These are phyloP conservation scores for Ceratotherium simum DNA, from an alignment of 2,113 vertebrate species.

Conservation along the genomic window DNA sequence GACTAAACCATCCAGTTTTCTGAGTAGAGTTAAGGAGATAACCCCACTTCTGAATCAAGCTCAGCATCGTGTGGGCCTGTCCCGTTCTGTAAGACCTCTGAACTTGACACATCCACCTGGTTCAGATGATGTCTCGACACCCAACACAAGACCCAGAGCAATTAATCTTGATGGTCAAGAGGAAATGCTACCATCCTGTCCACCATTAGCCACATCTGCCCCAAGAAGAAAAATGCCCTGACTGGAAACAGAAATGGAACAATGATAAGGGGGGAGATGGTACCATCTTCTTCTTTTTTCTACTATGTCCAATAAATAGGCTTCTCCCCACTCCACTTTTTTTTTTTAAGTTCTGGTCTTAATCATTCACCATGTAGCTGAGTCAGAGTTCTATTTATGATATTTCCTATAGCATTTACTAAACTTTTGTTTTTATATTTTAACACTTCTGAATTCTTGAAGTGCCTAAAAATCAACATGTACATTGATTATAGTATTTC, in stretches of 20 bases:
- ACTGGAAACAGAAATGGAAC: not conserved
- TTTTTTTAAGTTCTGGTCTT: not conserved
- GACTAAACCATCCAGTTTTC: not conserved
- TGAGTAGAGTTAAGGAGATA: not conserved
- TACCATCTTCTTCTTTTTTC: not conserved
- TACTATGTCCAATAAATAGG: not conserved
- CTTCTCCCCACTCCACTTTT: not conserved
- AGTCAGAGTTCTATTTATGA: not conserved
- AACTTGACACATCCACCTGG: not conserved
- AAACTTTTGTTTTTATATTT: not conserved
- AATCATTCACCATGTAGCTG: not conserved
- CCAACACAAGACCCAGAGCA: not conserved
- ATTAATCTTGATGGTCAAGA: not conserved
- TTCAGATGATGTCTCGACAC: not conserved
- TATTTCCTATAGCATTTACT: not conserved
- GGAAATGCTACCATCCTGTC: not conserved
- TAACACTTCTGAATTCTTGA: slow-evolving; percentile 32
- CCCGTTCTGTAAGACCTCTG: not conserved
- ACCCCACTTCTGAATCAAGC: not conserved
- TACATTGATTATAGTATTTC: not conserved
- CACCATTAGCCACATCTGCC: not conserved
- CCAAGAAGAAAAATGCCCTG: not conserved
- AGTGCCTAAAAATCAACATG: not conserved
- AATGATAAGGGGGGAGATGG: not conserved
- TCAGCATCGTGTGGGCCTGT: not conserved